Conservation (phyloP, 2,797 vertebrate species). For the Odontamblyopus lacepedii region DNA sequence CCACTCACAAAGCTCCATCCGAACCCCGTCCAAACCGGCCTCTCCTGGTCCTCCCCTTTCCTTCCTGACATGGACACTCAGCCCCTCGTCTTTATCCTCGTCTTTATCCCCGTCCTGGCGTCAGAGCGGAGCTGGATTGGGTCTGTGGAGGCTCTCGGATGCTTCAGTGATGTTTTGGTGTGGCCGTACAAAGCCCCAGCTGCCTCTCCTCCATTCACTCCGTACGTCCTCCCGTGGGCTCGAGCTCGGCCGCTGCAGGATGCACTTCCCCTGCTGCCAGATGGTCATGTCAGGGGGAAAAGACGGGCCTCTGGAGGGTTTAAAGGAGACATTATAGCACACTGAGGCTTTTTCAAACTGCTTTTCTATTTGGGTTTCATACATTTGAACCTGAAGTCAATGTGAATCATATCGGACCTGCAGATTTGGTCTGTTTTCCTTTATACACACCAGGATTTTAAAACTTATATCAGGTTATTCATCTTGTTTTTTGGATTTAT, state of each 20-base stretch:
- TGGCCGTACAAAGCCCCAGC: constrained; percentile 6
- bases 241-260: background rate
- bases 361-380: no score
- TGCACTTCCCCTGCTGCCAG: background rate
- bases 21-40: background rate
- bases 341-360: background rate
- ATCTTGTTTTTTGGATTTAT: no score
- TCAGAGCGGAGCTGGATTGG: background rate
- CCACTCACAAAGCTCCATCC: background rate
- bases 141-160: background rate
- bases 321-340: background rate
- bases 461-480: no score
- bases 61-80: background rate
- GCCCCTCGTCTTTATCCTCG: background rate
- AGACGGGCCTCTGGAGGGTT: background rate
- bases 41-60: background rate
- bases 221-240: background rate
- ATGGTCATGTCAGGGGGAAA: background rate
- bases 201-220: background rate
- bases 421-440: no score
- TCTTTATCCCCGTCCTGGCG: background rate
- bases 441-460: no score
- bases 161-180: background rate
- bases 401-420: no score
- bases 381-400: no score